Evolutionary conservation across 2,888 invertebrate genomes (phyloP), one percentile per base, ranked within the genome.

Genomic region (Myopa tessellatipennis): DNA sequence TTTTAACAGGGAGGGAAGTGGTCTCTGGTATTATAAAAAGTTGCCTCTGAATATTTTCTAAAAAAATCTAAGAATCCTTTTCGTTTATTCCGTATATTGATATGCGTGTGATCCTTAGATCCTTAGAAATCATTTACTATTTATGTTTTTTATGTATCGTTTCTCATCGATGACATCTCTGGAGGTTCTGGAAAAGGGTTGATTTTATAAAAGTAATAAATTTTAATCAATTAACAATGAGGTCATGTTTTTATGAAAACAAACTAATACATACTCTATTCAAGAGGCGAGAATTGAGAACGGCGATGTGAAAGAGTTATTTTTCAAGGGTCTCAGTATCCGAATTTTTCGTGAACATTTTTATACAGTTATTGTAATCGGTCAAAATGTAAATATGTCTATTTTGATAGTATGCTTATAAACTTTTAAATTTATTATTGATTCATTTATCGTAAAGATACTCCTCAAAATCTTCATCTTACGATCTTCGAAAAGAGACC

Each of bases 151-250:
- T 26, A 26, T 26, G 26, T 45, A 6, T 45, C 7, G 45, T 65
- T 65, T 38, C 38, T 65, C 36, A 12, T 61, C 58, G 16, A 16
- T 52, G 4, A 5, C 58, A 5, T 14, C 58, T 58, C 7, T 45
- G 7, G 7, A 45, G 45, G 3, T 58, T 12, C 58, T 58, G 6
- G n/a, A 61, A 18, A 61, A 61, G 61, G 34, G 18, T 61, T 61
- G 26, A 61, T 61, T 4, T 26, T 5, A 34, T 26, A 10, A 7
- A 65, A 65, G 7, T 16, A 65, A 65, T 65, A 65, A 65, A 65
- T 65, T 65, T 65, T 65, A 26, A 65, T 65, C 38, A 65, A 65
- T 65, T 34, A 65, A 65, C 65, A 65, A 65, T 38, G 16, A 34
- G 36, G 26, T 14, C 38, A 65, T 14, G 38, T 55, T 55, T 55